Evolutionary conservation across 2,113 vertebrate species (phyloP), one percentile per base, ranked within the genome.

Genomic region (Baryphthengus martii): DNA sequence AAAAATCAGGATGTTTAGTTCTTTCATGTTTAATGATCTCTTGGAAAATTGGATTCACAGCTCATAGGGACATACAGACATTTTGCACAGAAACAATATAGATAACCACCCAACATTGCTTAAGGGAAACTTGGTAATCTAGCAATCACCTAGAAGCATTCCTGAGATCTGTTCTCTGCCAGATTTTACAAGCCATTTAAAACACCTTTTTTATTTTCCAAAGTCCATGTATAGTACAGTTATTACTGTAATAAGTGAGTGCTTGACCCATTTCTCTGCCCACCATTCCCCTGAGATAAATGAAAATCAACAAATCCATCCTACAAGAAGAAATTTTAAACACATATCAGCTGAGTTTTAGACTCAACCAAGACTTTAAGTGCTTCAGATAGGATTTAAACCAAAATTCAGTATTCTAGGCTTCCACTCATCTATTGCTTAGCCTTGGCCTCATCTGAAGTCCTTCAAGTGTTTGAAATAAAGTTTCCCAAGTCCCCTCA

Each of bases 1-100:
- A 88, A 90, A 95, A 79, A 44, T 7, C 50, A 42, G 71, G 47
- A 55, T 59, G 61, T 67, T 85, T 95, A 73, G 42, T 67, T 83
- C 31, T 93, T 93, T 88, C 74, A 66, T 73, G 53, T 88, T 94
- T 89, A 72, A 80, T 80, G 71, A 82, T 83, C 75, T 90, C 45
- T 73, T 85, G 71, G 86, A 91, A 95, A 93, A 85, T 26, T 85
- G 71, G 75, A 85, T 90, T 89, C 75, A 71, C 14, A 16, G 19
- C 68, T 82, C 78, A 66, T 33, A 67, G 37, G n/a, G 40, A 88
- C n/a, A 67, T 42, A 65, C 23, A 49, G 24, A n/a, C 3, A 4
- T 85, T 95, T 82, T 85, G 31, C 53, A 70, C 35, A 68, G 40
- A 61, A 82, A 50, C 23, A 58, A 25, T 29, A 37, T 3, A 65